phyloP scores from a whole-genome alignment of 2,797 vertebrate genomes.

The Oreortyx pictus region DNA sequence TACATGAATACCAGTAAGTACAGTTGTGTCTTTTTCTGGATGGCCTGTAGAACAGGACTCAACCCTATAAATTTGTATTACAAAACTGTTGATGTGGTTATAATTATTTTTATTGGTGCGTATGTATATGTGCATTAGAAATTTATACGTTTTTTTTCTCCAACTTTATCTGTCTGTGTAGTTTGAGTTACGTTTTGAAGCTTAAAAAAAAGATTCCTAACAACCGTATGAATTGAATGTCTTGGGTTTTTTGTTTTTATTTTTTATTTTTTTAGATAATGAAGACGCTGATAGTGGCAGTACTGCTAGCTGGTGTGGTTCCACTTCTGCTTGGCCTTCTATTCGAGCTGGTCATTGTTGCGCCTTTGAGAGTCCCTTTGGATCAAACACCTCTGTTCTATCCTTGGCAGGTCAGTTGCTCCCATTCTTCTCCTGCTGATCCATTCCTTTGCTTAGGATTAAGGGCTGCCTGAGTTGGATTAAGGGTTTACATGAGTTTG shows the following conservation, averaged over 20 bases:
- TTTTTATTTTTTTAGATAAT: constrained; percentile 84
- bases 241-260: neutral
- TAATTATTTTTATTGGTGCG: neutral
- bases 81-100: neutral
- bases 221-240: neutral
- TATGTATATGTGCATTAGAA: neutral
- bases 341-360: constrained; percentile 97
- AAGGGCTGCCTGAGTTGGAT: neutral
- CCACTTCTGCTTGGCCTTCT: constrained; percentile 93
- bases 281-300: constrained; percentile 94
- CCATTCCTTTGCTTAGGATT: neutral
- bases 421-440: neutral
- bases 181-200: neutral
- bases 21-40: neutral
- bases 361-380: constrained; percentile 94
- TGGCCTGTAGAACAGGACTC: neutral
- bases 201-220: neutral
- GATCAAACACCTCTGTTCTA: constrained; percentile 99
- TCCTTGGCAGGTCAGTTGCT: constrained; percentile 93
- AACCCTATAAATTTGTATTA: neutral
- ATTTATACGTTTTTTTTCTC: neutral
- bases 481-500: neutral
- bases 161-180: neutral
- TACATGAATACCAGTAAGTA: neutral
- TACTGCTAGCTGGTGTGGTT: constrained; percentile 94